phyloP scores from a whole-genome alignment of 2,797 vertebrate species.

The Muscicapa comitata region DNA sequence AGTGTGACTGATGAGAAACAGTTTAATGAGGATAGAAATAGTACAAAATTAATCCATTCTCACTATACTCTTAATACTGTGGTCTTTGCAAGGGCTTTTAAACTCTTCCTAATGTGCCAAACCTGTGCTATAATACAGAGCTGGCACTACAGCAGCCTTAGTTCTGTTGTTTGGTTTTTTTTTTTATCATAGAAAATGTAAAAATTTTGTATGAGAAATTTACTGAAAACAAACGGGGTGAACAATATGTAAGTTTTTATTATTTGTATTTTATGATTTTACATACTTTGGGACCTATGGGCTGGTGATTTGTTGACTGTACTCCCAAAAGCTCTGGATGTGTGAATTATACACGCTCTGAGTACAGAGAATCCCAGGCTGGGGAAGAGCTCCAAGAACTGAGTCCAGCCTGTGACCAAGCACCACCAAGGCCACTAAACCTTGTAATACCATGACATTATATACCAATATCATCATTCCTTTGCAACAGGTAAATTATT shows the following conservation, averaged over 20 bases:
- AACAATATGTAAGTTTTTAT: background rate
- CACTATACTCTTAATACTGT: background rate
- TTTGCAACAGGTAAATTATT: background rate
- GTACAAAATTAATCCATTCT: background rate
- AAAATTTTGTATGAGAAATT: background rate
- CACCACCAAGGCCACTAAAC: background rate
- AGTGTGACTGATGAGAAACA: conserved; percentile 15
- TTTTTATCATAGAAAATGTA: background rate
- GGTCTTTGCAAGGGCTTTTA: background rate
- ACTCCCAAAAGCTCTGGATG: background rate
- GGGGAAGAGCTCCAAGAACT: background rate
- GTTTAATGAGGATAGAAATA: conserved; percentile 9
- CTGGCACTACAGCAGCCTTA: background rate
- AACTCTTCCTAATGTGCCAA: background rate
- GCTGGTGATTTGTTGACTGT: background rate
- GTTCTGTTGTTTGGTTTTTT: background rate
- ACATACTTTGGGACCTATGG: background rate
- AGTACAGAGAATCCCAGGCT: background rate
- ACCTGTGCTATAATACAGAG: background rate
- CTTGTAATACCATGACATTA: background rate
- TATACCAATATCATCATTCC: background rate
- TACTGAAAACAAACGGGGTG: background rate
- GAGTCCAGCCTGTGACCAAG: background rate
- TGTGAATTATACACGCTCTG: rapidly evolving
- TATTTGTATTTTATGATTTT: background rate